A percentile compares a stretch with the other conserved stretches of the same genome.
Evolutionary conservation across 1,140 invertebrate genomes (phyloP).

Genomic region (Nilaparvata lugens): DNA sequence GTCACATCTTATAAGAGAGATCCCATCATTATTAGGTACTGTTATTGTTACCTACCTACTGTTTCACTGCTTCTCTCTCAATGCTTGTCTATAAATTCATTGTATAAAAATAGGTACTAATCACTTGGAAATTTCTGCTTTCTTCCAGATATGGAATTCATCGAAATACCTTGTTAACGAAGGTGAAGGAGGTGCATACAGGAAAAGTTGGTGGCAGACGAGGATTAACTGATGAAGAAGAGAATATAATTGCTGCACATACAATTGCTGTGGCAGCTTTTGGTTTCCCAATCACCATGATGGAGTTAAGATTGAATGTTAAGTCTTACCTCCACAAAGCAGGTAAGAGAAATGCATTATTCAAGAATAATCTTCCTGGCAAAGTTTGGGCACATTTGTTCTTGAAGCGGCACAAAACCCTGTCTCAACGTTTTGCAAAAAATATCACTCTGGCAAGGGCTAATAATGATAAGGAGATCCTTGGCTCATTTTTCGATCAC

Average conservation of each 20-base stretch:
- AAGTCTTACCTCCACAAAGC: constrained; percentile 24
- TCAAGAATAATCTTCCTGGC: constrained; percentile 27
- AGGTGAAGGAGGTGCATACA: too few relatives aligned
- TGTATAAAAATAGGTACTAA: too few relatives aligned
- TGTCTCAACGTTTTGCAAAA: constrained; percentile 20
- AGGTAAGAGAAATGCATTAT: constrained; percentile 15
- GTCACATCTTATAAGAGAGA: too few relatives aligned
- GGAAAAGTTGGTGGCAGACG: too few relatives aligned
- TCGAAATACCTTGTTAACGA: too few relatives aligned
- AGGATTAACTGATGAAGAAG: background rate
- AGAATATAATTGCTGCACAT: background rate
- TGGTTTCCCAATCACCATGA: background rate
- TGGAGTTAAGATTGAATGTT: background rate
- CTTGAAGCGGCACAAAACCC: constrained; percentile 20
- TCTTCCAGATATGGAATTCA: too few relatives aligned
- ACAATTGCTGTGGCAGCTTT: background rate
- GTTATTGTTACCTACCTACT: too few relatives aligned
- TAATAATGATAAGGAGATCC: constrained; percentile 35
- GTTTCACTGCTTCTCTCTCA: too few relatives aligned
- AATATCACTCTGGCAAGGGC: constrained; percentile 28
- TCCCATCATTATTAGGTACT: too few relatives aligned
- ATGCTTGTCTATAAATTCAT: too few relatives aligned
- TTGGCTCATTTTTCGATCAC: constrained; percentile 31
- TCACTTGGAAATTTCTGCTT: too few relatives aligned
- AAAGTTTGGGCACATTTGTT: constrained; percentile 24